These are phyloP conservation scores for Scyliorhinus canicula DNA, from an alignment of 2,797 vertebrate species.

Conservation along the genomic window DNA sequence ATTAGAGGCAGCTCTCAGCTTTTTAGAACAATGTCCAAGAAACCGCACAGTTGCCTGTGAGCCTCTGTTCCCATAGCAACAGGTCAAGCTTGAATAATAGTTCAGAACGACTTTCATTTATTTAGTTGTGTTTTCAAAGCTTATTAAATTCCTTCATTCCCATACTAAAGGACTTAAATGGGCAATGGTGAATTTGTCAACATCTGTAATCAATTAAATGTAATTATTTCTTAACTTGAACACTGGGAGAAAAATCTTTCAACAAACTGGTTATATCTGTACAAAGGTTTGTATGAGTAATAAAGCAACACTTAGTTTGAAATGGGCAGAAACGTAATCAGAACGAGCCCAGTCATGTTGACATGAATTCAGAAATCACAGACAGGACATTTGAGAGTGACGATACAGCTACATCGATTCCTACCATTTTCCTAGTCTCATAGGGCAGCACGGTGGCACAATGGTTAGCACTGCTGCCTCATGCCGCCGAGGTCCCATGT, in stretches of 20 bases:
- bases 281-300: no score
- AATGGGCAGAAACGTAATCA: no score
- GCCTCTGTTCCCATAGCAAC: slow-evolving; percentile 12
- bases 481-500: no score
- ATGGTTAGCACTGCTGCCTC: no score
- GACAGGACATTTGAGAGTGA: no score
- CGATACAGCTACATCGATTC: background rate
- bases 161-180: background rate
- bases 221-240: background rate
- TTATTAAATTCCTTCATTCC: background rate
- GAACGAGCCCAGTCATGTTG: no score
- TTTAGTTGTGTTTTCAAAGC: background rate
- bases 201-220: background rate
- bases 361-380: background rate
- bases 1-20: background rate
- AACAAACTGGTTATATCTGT: background rate
- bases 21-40: no score
- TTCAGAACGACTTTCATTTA: background rate
- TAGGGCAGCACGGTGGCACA: no score
- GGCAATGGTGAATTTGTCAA: background rate
- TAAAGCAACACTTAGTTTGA: background rate
- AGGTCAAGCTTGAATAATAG: background rate
- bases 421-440: background rate
- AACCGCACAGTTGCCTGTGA: background rate
- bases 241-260: background rate